A percentile compares a stretch with the other conserved stretches of the same genome.
phyloP scores from a whole-genome alignment of 2,888 invertebrate species.

The Vandiemenella viatica region DNA sequence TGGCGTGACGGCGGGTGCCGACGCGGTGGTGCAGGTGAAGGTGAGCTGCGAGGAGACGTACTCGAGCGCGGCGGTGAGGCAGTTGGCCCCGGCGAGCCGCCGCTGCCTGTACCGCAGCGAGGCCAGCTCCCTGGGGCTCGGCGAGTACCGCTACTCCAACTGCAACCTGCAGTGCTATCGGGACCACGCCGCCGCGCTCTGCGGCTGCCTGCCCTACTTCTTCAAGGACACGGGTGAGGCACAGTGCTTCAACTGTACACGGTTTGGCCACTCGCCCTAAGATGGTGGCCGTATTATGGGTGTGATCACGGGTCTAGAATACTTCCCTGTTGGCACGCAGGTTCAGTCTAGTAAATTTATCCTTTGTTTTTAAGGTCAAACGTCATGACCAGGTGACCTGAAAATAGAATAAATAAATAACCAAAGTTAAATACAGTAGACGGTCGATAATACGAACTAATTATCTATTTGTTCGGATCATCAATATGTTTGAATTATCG shows the following conservation, averaged over 20 bases:
- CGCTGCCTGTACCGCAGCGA: conserved; percentile 4
- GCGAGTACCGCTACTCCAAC: conserved; percentile 22
- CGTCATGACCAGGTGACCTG: too few species aligned
- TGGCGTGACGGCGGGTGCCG: not conserved
- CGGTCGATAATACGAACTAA: too few species aligned
- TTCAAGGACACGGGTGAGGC: conserved; percentile 17
- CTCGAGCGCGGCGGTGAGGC: not conserved
- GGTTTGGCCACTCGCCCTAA: not conserved
- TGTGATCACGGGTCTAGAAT: too few species aligned
- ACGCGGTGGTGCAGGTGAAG: not conserved
- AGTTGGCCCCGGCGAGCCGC: not conserved
- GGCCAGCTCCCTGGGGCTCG: conserved; percentile 12
- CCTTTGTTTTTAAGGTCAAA: too few species aligned
- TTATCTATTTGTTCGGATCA: too few species aligned
- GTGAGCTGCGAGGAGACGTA: conserved; percentile 1
- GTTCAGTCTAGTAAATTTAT: too few species aligned
- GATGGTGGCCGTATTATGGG: not conserved
- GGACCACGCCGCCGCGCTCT: conserved; percentile 20
- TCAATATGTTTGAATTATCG: too few species aligned
- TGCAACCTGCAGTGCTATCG: conserved; percentile 23
- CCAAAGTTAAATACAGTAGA: too few species aligned
- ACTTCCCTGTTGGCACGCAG: too few species aligned
- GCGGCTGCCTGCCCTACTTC: conserved; percentile 25
- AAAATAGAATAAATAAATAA: too few species aligned
- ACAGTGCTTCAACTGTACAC: too few species aligned